These are phyloP conservation scores for Benitochromis conjunctus DNA, from an alignment of 2,113 vertebrate species.

Conservation along the genomic window DNA sequence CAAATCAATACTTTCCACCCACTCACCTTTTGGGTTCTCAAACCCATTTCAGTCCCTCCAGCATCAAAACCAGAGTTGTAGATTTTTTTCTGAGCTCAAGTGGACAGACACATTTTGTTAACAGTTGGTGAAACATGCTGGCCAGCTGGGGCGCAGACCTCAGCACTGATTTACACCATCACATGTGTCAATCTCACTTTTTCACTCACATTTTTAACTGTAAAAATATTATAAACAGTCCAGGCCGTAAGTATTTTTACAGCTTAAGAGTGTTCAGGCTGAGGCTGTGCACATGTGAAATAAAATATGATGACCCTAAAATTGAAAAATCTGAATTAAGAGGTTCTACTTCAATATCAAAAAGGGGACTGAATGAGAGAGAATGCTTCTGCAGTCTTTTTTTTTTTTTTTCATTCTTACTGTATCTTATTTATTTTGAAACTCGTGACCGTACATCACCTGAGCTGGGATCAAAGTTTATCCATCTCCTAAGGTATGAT, in stretches of 20 bases:
- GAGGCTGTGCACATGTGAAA: not conserved
- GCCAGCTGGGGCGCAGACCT: not conserved
- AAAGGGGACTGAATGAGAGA: not conserved
- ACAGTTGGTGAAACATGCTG: not conserved
- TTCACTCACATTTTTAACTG: no score
- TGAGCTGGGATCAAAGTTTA: not conserved
- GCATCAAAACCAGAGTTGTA: not conserved
- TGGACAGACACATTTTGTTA: not conserved
- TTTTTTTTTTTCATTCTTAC: not conserved
- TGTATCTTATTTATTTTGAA: not conserved
- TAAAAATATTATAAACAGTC: not conserved
- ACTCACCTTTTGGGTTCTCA: not conserved
- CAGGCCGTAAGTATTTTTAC: not conserved
- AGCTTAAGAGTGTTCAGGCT: not conserved
- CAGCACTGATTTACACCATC: not conserved
- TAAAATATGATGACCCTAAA: not conserved
- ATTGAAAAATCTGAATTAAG: not conserved
- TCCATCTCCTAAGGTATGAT: not conserved
- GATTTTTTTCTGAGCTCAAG: not conserved
- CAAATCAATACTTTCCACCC: not conserved
- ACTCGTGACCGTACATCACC: not conserved
- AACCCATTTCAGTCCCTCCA: not conserved
- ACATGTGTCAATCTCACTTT: not conserved
- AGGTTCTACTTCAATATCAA: not conserved
- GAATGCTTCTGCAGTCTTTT: not conserved